phyloP scores from a whole-genome alignment of 2,888 invertebrate species.

The Mythimna lalbum region DNA sequence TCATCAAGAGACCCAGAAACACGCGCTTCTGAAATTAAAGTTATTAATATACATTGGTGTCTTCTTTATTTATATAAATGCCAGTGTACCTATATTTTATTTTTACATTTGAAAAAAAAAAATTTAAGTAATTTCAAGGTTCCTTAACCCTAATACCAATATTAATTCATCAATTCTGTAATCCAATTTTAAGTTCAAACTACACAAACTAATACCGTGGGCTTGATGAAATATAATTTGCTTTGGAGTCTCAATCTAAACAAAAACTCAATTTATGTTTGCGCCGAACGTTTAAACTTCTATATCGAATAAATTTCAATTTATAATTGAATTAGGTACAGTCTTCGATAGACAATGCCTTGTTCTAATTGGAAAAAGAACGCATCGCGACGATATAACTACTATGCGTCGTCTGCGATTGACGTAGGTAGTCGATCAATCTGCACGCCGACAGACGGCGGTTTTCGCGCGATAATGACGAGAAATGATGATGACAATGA shows the following conservation, averaged over 20 bases:
- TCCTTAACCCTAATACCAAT: slow-evolving; percentile 11
- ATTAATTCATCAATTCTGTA: slow-evolving; percentile 29
- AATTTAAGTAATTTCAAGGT: neutral
- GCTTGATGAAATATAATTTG: slow-evolving; percentile 42
- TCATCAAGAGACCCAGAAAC: no score
- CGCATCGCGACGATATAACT: neutral
- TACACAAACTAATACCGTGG: slow-evolving; percentile 21
- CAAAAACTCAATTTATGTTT: slow-evolving; percentile 33
- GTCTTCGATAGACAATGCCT: neutral
- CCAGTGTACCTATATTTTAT: rapidly evolving
- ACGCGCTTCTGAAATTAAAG: no score
- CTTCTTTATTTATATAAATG: no score
- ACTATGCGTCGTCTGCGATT: neutral
- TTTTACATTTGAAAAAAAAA: no score
- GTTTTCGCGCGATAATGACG: no score
- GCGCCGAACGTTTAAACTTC: slow-evolving; percentile 29
- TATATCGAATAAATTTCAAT: slow-evolving; percentile 46
- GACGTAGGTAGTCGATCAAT: no score
- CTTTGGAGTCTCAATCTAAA: slow-evolving; percentile 15
- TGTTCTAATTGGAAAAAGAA: neutral
- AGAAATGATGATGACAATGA: no score
- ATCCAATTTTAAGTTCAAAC: slow-evolving; percentile 43
- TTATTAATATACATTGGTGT: no score
- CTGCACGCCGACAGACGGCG: no score
- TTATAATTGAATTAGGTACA: slow-evolving; percentile 18